These are phyloP conservation scores for Montipora capitata DNA, from an alignment of 92 coral and sea anemone species.

Conservation along the genomic window DNA sequence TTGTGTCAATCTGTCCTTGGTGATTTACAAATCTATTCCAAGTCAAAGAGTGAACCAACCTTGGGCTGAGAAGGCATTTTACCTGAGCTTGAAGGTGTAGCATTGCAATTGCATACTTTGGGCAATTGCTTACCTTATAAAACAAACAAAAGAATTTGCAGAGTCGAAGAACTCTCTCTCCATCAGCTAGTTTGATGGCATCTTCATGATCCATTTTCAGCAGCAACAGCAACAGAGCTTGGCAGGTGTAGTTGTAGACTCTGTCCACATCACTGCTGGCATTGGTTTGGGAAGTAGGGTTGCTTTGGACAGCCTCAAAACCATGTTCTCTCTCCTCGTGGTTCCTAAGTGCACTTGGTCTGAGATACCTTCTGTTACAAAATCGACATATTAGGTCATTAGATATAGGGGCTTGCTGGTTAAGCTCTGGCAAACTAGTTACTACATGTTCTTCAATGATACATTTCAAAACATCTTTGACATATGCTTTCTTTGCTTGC, in stretches of 20 bases:
- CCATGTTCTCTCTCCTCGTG: slow-evolving; percentile 41
- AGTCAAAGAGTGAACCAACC: slow-evolving; percentile 69
- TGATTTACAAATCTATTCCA: slow-evolving; percentile 85
- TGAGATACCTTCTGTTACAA: slow-evolving; percentile 31
- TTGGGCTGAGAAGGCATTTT: slow-evolving; percentile 71
- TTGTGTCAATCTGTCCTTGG: slow-evolving; percentile 55
- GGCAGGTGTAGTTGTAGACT: slow-evolving; percentile 68
- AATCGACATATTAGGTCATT: slow-evolving; percentile 56
- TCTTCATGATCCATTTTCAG: slow-evolving; percentile 61
- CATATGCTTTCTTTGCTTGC: background rate
- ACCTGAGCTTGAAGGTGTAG: slow-evolving; percentile 73
- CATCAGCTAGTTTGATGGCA: slow-evolving; percentile 74
- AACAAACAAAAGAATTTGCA: slow-evolving; percentile 74
- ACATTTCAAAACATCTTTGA: background rate
- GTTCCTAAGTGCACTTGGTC: slow-evolving; percentile 37
- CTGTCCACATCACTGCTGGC: no score
- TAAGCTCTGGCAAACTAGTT: slow-evolving; percentile 21
- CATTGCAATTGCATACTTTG: slow-evolving; percentile 76
- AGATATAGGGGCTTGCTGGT: slow-evolving; percentile 37
- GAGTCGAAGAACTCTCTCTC: slow-evolving; percentile 36
- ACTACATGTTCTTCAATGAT: slow-evolving; percentile 60
- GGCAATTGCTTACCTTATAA: slow-evolving; percentile 67
- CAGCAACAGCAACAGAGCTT: slow-evolving; percentile 51
- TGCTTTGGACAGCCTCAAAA: background rate
- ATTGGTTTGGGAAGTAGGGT: no score